Evolutionary conservation across 2,888 invertebrate genomes (phyloP).

Genomic region (Sabellastarte sp.): DNA sequence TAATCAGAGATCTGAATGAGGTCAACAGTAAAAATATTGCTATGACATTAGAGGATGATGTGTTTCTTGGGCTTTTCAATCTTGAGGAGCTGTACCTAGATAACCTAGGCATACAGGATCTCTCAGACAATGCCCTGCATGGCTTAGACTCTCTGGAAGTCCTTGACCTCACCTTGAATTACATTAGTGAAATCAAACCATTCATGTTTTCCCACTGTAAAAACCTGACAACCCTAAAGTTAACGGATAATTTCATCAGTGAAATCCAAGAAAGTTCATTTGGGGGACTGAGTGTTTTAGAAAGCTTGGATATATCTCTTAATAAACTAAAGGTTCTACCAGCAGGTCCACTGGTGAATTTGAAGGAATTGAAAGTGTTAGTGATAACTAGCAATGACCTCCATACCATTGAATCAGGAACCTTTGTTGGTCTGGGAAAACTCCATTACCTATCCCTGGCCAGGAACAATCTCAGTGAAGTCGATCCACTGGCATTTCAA

Average conservation of each 20-base stretch:
- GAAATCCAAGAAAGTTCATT: not conserved
- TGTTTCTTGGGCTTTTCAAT: not conserved
- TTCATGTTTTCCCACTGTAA: not conserved
- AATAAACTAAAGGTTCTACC: not conserved
- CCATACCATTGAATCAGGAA: not conserved
- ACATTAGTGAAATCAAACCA: not conserved
- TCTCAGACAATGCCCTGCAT: not conserved
- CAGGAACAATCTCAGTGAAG: slow-evolving; percentile 6
- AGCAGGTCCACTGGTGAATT: slow-evolving; percentile 1
- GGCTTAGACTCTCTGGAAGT: not conserved
- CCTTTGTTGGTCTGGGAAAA: slow-evolving; percentile 6
- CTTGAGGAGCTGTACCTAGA: not conserved
- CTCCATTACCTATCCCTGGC: slow-evolving; percentile 10
- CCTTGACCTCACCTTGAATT: not conserved
- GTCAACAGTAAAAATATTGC: not conserved
- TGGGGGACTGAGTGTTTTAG: not conserved
- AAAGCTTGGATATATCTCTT: not conserved
- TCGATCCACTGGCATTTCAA: slow-evolving; percentile 3
- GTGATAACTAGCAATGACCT: slow-evolving; percentile 11
- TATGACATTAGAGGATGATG: not conserved
- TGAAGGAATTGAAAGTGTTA: slow-evolving; percentile 1
- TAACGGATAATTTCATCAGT: not conserved
- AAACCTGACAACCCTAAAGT: slow-evolving; percentile 3
- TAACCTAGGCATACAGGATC: not conserved
- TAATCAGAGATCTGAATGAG: not conserved